Evolutionary conservation across 2,888 invertebrate species (phyloP), one percentile per base, ranked within the genome.

Genomic region (Clitarchus hookeri): DNA sequence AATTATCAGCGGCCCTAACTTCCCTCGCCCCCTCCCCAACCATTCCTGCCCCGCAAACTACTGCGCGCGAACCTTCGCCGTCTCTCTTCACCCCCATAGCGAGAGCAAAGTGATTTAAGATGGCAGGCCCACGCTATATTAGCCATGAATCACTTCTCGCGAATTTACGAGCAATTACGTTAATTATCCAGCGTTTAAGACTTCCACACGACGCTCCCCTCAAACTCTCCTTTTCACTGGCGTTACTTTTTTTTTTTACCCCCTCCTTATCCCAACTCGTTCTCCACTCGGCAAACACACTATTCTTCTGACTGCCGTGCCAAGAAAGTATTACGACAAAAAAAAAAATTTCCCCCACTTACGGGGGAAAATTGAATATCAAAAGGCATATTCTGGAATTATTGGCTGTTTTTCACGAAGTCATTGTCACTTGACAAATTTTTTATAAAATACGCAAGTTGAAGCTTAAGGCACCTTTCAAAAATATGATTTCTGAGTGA

Each of bases 111-210:
- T 82, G 82, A 82, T 82, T 82, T 82, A 82, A 65, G 65, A 82
- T 82, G 82, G 27, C 82, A n/a, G 27, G 26, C 44, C 82, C 44
- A 82, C 36, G 82, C 82, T 27, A 82, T 82, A 82, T 82, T 82
- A 82, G 36, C 82, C 82, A 82, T 82, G 82, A 82, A 82, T 82
- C 82, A 82, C 82, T 82, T 82, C 82, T 82, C 44, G 44, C 82
- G 44, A 82, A 82, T 82, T 82, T 82, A 82, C 82, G 82, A 82
- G 82, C 82, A 82, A 82, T 82, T 82, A 82, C 82, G 27, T 82
- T 82, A 82, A 82, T 82, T 82, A 82, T 82, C 82, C 27, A 82
- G 44, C 82, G 82, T 82, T 82, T 27, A 82, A 82, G 82, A 82
- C 82, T 82, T 82, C 27, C 82, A 65, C 65, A n/a, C 65, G 65